These are phyloP conservation scores for Mythimna albipuncta DNA, from an alignment of 2,888 invertebrate species.

Conservation along the genomic window DNA sequence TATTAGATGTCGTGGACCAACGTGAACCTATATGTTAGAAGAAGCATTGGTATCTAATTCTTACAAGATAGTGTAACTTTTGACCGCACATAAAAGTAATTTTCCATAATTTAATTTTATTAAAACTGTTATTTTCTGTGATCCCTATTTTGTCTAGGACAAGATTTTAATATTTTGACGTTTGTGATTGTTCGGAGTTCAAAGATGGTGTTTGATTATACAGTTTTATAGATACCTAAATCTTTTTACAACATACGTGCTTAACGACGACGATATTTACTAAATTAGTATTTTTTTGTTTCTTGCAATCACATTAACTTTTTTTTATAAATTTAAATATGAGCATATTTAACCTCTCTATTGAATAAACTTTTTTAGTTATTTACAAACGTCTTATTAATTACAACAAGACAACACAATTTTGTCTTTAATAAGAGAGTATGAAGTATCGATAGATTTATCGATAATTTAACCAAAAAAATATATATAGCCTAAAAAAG, in stretches of 20 bases:
- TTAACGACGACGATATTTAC: not conserved
- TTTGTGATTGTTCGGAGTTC: not conserved
- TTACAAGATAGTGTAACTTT: not conserved
- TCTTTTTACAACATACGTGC: too few relatives aligned
- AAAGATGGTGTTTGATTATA: constrained; percentile 27
- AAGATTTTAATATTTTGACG: not conserved
- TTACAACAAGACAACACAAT: too few relatives aligned
- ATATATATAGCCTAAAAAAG: too few relatives aligned
- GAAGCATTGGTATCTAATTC: not conserved
- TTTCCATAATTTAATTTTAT: not conserved
- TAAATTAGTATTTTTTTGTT: constrained; percentile 27
- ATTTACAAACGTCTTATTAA: not conserved
- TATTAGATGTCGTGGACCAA: constrained; percentile 13
- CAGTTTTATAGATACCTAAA: too few relatives aligned
- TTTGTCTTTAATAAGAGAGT: too few relatives aligned
- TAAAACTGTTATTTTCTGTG: not conserved
- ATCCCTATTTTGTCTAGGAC: not conserved
- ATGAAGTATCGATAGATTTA: too few relatives aligned
- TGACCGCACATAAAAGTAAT: not conserved
- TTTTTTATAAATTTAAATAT: too few relatives aligned
- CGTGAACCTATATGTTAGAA: not conserved
- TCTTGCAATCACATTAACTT: not conserved
- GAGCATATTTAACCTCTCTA: too few relatives aligned
- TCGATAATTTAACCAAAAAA: too few relatives aligned
- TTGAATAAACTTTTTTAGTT: too few relatives aligned